These are phyloP conservation scores for Parnassius orleans DNA, from an alignment of 2,888 invertebrate genomes.

Conservation along the genomic window DNA sequence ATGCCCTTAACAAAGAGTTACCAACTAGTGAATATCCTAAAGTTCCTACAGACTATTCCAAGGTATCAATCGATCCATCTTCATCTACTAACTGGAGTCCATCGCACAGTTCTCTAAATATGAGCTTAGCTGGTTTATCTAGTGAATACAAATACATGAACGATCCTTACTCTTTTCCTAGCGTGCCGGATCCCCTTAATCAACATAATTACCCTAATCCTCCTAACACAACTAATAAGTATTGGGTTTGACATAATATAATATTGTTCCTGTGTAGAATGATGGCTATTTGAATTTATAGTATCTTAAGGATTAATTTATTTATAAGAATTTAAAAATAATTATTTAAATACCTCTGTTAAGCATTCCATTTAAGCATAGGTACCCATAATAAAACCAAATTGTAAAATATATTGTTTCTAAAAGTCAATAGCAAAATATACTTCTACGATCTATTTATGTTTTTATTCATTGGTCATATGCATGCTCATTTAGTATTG, in stretches of 20 bases:
- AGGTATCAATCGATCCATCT: conserved; percentile 72
- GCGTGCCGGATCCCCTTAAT: conserved; percentile 65
- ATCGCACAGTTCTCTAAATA: conserved; percentile 72
- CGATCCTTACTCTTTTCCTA: conserved; percentile 74
- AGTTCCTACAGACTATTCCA: conserved; percentile 75
- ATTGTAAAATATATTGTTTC: conserved; percentile 56
- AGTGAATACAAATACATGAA: conserved; percentile 77
- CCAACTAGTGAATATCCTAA: conserved; percentile 80
- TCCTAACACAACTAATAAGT: conserved; percentile 68
- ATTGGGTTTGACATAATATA: conserved; percentile 70
- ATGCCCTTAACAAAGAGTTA: conserved; percentile 55
- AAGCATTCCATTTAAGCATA: conserved; percentile 65
- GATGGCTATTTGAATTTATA: not conserved
- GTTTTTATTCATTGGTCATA: conserved; percentile 13
- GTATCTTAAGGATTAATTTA: conserved; percentile 24
- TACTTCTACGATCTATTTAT: conserved; percentile 24
- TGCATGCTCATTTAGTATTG: no score
- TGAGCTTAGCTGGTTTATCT: conserved; percentile 71
- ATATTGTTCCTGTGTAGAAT: not conserved
- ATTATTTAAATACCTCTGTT: conserved; percentile 60
- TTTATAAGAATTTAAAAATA: conserved; percentile 48
- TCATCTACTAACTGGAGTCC: conserved; percentile 79
- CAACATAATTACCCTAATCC: conserved; percentile 74
- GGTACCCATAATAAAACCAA: conserved; percentile 66
- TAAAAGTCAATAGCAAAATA: conserved; percentile 68